These are phyloP conservation scores for Holothuria scabra DNA, from an alignment of 53 echinoderm and acorn worm species.

Conservation along the genomic window DNA sequence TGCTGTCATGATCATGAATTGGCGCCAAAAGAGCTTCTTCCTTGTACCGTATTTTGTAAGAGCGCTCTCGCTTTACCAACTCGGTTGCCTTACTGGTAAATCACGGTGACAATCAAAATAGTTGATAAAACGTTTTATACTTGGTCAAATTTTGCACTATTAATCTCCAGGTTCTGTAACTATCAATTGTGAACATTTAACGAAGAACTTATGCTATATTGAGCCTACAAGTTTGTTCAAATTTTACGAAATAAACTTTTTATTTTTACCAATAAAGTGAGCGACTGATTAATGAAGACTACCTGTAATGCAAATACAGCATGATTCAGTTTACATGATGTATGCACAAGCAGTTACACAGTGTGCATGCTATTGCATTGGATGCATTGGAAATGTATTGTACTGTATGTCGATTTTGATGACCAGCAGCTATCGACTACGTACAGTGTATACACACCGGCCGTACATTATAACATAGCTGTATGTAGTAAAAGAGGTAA, in stretches of 20 bases:
- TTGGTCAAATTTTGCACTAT: too few relatives aligned
- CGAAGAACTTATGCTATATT: background rate
- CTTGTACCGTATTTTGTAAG: too few relatives aligned
- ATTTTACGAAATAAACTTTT: too few relatives aligned
- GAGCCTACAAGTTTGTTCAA: background rate
- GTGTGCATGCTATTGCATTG: background rate
- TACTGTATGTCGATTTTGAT: background rate
- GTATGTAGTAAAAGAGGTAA: background rate
- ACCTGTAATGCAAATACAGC: conserved; percentile 25
- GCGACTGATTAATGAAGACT: conserved; percentile 9
- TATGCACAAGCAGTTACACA: background rate
- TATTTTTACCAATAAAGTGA: background rate
- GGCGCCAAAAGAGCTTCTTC: too few relatives aligned
- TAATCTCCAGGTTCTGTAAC: too few relatives aligned
- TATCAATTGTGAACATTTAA: background rate
- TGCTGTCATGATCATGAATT: too few relatives aligned
- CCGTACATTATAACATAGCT: too few relatives aligned
- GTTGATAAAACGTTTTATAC: too few relatives aligned
- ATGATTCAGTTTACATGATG: conserved; percentile 31
- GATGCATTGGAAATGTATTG: background rate
- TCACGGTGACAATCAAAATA: too few relatives aligned
- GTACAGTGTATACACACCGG: background rate
- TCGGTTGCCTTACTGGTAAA: too few relatives aligned
- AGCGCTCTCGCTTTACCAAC: too few relatives aligned
- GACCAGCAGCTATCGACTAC: too few relatives aligned